Base-by-base conservation (phyloP, 2,113 vertebrate genomes). In the Pelobates fuscus region DNA sequence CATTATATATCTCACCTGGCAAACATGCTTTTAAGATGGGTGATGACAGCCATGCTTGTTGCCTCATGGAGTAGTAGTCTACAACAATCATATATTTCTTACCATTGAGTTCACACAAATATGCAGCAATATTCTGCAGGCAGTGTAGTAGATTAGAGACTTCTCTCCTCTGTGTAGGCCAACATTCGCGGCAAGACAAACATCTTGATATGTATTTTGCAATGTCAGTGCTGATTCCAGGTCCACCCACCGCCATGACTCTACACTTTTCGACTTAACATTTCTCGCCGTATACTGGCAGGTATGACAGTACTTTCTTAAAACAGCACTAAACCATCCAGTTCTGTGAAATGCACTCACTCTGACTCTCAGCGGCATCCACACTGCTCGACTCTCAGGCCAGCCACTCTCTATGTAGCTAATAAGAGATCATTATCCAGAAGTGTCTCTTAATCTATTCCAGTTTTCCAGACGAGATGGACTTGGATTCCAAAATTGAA, bases 81-180 rank as follows among this genome's bases (percentile, higher is more conserved):
- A 57, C 54, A 3, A 57, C 54, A 57, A 57, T 18, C 23, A 57
- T 7, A 23, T 7, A 57, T 57, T 21, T 57, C 14, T 52, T 3
- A 8, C 54, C 54, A 57, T 57, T 57, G 5, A 57, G 3, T 6
- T 57, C 54, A 57, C 54, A 57, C 54, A 57, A 57, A 57, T 57
- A 7, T 7, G 54, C 54, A 57, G 54, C 54, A 3, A 57, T 57
- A 7, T 8, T 57, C 54, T 21, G 54, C 54, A 4, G 21, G 54
- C 8, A n/a, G 54, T n/a, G 32, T 37, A 37, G 32, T 37, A 10
- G 32, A 10, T 37, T 37, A 6, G 32, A 37, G 10, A 37, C 10
- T 37, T 37, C 32, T 37, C 32, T 37, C 54, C 54, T 20, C 30
- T 37, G 32, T 37, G 32, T 37, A 37, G 32, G 32, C 5, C 32